A percentile compares a stretch with the other conserved stretches of the same genome.
phyloP scores from a whole-genome alignment of 1,140 invertebrate genomes.

The Andrena cerasifolii region DNA sequence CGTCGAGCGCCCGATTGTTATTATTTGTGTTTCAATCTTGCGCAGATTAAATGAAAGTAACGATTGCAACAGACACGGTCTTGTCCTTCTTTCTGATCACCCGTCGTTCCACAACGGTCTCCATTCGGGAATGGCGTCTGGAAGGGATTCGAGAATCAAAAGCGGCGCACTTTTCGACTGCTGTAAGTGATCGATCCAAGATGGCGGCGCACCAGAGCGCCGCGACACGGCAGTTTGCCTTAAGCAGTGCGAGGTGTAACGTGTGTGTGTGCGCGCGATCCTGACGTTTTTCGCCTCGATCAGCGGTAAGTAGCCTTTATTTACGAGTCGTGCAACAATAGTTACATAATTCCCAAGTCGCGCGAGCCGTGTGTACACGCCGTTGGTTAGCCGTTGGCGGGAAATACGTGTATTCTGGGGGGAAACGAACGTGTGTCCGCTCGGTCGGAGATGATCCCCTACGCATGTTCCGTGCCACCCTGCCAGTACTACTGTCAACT shows the following conservation, averaged over 20 bases:
- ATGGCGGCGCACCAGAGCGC: constrained; percentile 68
- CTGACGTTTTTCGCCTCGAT: constrained; percentile 78
- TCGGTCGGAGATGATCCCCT: constrained; percentile 64
- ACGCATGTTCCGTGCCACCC: constrained; percentile 71
- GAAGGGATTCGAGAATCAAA: constrained; percentile 27
- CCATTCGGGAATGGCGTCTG: neutral
- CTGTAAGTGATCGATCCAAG: constrained; percentile 66
- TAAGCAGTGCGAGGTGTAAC: constrained; percentile 61
- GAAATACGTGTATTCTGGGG: constrained; percentile 43
- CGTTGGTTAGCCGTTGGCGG: constrained; percentile 58
- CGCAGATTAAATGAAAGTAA: constrained; percentile 53
- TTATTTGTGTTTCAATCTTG: constrained; percentile 48
- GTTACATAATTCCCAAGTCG: constrained; percentile 76
- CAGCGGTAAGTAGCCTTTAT: constrained; percentile 80
- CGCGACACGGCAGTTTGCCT: constrained; percentile 63
- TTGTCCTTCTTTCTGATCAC: neutral
- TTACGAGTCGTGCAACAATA: constrained; percentile 76
- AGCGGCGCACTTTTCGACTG: constrained; percentile 46
- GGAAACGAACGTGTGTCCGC: constrained; percentile 25
- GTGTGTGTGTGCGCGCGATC: constrained; percentile 72
- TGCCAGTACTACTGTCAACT: constrained; percentile 66
- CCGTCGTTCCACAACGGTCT: no score
- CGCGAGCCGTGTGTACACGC: constrained; percentile 38
- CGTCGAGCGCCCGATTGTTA: constrained; percentile 32
- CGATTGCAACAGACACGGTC: constrained; percentile 19